phyloP scores from a whole-genome alignment of 53 echinoderm and acorn worm species.

The Antedon mediterranea region DNA sequence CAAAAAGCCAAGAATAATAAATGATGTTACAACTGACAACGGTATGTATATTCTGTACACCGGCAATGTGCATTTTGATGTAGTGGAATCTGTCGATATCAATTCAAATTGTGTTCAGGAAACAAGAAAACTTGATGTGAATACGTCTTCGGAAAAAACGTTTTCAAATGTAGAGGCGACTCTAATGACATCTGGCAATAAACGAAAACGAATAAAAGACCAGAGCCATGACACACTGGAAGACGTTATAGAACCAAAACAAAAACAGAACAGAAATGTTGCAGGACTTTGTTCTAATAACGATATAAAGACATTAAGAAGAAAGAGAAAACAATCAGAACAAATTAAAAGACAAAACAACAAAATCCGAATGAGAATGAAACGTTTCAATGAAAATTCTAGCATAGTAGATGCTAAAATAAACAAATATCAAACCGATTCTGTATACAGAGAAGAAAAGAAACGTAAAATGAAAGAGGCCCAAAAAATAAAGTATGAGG shows the following conservation, averaged over 20 bases:
- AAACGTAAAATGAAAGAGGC: neutral
- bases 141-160: neutral
- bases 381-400: neutral
- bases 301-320: neutral
- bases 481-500: neutral
- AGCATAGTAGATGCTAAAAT: neutral
- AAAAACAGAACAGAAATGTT: neutral
- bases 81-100: neutral
- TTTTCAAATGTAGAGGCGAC: neutral
- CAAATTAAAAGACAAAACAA: neutral
- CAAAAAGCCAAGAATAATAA: constrained; percentile 13
- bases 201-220: neutral
- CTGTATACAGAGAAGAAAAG: constrained; percentile 5
- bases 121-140: neutral
- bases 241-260: neutral
- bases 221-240: neutral
- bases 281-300: neutral
- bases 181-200: neutral
- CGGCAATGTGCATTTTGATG: constrained; percentile 9
- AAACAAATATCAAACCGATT: constrained; percentile 10
- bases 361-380: neutral
- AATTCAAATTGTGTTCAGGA: neutral
- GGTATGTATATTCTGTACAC: constrained; percentile 8
- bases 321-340: neutral
- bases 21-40: neutral